These are phyloP conservation scores for Drosophila nr. perissopoda DNA, from an alignment of 2,888 invertebrate species.

Conservation along the genomic window DNA sequence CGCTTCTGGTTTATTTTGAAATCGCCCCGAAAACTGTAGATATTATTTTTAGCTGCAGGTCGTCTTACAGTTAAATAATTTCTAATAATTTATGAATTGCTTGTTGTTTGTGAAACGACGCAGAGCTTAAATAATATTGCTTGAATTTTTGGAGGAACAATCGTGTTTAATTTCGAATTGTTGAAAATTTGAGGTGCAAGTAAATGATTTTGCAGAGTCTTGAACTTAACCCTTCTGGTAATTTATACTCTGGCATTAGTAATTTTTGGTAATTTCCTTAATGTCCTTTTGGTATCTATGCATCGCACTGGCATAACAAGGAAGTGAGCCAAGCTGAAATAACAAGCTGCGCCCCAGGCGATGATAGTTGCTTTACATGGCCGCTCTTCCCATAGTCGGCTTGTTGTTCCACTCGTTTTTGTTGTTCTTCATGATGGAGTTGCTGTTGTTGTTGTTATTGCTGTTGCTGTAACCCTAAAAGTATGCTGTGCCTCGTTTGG, in stretches of 20 bases:
- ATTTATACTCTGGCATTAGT: slow-evolving; percentile 61
- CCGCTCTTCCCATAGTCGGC: slow-evolving; percentile 31
- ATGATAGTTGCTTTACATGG: slow-evolving; percentile 76
- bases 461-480: slow-evolving; percentile 61
- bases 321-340: slow-evolving; percentile 63
- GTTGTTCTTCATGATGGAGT: slow-evolving; percentile 37
- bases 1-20: slow-evolving; percentile 7
- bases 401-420: slow-evolving; percentile 58
- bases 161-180: not conserved
- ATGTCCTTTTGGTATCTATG: slow-evolving; percentile 69
- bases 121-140: not conserved
- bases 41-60: not conserved
- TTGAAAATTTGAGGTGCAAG: not conserved
- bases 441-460: slow-evolving; percentile 17
- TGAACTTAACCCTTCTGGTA: slow-evolving; percentile 38
- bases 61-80: not conserved
- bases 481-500: slow-evolving; percentile 63
- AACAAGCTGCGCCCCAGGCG: slow-evolving; percentile 70
- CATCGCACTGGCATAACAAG: slow-evolving; percentile 56
- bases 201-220: not conserved
- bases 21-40: not conserved
- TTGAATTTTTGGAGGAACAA: not conserved
- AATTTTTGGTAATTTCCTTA: slow-evolving; percentile 81
- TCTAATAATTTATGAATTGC: not conserved
- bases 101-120: not conserved